A percentile compares a stretch with the other conserved stretches of the same genome.
Conservation (phyloP, 2,797 vertebrate species). For the Chiropotes sagulatus region DNA sequence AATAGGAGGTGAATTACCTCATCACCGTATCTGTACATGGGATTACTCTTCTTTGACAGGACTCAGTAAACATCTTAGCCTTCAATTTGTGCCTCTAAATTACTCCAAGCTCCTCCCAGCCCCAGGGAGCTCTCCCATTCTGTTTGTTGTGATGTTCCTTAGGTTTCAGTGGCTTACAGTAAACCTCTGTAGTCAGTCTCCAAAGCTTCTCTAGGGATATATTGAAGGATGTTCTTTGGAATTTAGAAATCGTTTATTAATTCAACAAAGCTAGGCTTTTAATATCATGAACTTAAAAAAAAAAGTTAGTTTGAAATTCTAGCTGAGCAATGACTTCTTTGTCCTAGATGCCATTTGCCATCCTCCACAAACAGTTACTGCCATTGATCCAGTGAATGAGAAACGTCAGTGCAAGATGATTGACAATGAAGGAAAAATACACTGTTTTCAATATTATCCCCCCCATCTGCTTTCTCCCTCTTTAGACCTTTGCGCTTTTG, state of each 20-base stretch:
- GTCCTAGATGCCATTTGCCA: constrained; percentile 61
- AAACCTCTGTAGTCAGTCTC: constrained; percentile 26
- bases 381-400: constrained; percentile 72
- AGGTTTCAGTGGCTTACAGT: neutral
- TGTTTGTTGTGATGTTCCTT: neutral
- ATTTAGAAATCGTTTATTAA: constrained; percentile 67
- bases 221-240: constrained; percentile 33
- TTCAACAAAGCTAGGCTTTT: constrained; percentile 73
- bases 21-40: rapidly evolving
- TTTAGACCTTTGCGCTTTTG: constrained; percentile 71
- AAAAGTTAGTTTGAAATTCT: constrained; percentile 62
- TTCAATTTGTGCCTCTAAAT: neutral
- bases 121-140: neutral
- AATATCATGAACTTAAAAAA: constrained; percentile 37
- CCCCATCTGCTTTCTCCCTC: neutral
- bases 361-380: constrained; percentile 56
- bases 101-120: neutral
- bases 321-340: constrained; percentile 75
- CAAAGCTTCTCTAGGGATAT: neutral
- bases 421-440: constrained; percentile 65
- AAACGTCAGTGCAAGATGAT: constrained; percentile 62
- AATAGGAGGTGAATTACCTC: neutral
- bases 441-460: constrained; percentile 58
- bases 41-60: neutral
- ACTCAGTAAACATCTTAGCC: neutral